Evolutionary conservation across 2,797 vertebrate species (phyloP).

Genomic region (Coregonus ussuriensis): DNA sequence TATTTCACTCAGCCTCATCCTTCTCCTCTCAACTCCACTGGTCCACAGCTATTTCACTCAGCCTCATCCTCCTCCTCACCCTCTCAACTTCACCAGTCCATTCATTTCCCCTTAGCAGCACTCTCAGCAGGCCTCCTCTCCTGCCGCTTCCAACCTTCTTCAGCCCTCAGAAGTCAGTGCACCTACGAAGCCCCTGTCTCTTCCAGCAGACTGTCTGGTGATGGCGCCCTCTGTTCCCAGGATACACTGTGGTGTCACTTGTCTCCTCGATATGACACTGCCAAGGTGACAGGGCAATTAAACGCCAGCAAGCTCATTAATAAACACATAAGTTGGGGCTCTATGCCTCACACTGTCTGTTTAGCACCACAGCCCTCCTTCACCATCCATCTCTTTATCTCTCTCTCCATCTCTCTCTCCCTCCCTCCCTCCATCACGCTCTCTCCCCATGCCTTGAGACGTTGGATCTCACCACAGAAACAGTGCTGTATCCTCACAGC

Average conservation of each 20-base stretch:
- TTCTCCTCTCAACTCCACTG: background rate
- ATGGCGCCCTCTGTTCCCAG: constrained; percentile 1
- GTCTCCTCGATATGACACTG: constrained; percentile 40
- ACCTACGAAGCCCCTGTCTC: constrained; percentile 31
- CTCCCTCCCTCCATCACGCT: constrained; percentile 15
- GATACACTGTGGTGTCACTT: constrained; percentile 19
- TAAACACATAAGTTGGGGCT: constrained; percentile 55
- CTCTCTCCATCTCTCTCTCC: constrained; percentile 10
- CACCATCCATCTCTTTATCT: background rate
- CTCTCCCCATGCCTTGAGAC: background rate
- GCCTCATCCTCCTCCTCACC: background rate
- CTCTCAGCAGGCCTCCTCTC: background rate
- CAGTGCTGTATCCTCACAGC: background rate
- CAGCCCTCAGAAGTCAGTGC: constrained; percentile 19
- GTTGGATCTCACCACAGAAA: background rate
- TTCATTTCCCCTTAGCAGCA: background rate
- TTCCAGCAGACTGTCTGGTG: constrained; percentile 38
- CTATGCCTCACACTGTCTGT: constrained; percentile 31
- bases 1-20: background rate
- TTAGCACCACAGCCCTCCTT: constrained; percentile 28
- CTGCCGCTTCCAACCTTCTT: background rate
- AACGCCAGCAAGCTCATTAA: constrained; percentile 57
- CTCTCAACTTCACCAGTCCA: background rate
- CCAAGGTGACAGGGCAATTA: constrained; percentile 59
- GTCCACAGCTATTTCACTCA: background rate